These are phyloP conservation scores for Spinibarbus caldwelli DNA, from an alignment of 2,797 vertebrate species.

Conservation along the genomic window DNA sequence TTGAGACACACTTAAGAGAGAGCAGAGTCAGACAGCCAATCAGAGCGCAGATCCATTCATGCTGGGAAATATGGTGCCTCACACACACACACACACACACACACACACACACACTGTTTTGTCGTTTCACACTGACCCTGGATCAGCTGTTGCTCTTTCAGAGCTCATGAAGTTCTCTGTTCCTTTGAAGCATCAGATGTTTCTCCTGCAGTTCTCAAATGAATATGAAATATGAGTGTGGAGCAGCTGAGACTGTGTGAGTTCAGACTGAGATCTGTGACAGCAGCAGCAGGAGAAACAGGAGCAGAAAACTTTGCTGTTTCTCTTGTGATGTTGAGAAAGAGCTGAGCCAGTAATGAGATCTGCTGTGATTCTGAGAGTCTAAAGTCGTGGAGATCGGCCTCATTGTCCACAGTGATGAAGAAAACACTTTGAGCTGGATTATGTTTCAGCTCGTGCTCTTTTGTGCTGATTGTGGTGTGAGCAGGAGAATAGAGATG, in stretches of 20 bases:
- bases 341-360: neutral
- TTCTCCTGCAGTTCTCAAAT: too few species aligned
- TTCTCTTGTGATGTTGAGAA: neutral
- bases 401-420: conserved; percentile 66
- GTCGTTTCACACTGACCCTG: neutral
- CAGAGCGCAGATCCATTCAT: conserved; percentile 76
- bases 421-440: conserved; percentile 76
- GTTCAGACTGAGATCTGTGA: too few species aligned
- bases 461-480: conserved; percentile 81
- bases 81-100: neutral
- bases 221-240: too few species aligned
- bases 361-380: neutral
- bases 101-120: conserved; percentile 22
- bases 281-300: too few species aligned
- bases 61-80: conserved; percentile 41
- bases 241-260: too few species aligned
- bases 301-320: too few species aligned
- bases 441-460: conserved; percentile 77
- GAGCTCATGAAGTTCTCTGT: neutral
- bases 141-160: neutral
- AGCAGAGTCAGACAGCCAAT: conserved; percentile 74
- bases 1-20: conserved; percentile 71
- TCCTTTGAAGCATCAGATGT: neutral
- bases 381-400: neutral
- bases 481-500: conserved; percentile 74